phyloP scores from a whole-genome alignment of 2,797 vertebrate species.

The Spondyliosoma cantharus region DNA sequence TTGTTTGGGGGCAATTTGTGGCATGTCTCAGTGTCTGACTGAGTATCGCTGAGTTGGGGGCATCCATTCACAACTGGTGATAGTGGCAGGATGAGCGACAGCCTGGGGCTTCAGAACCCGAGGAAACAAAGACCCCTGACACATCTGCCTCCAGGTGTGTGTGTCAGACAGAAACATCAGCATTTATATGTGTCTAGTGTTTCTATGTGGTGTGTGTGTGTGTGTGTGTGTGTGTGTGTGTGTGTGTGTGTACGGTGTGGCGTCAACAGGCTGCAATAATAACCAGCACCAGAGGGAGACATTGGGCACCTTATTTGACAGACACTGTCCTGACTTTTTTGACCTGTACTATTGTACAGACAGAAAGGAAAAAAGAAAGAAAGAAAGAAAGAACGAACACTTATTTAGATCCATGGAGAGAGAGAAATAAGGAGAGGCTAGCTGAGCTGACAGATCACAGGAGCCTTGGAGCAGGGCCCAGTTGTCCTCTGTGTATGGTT shows the following conservation, averaged over 20 bases:
- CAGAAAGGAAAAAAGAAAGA: constrained; percentile 21
- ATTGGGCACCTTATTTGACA: constrained; percentile 62
- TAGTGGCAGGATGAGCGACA: constrained; percentile 64
- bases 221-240: constrained; percentile 4
- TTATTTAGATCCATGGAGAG: constrained; percentile 36
- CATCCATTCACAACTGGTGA: constrained; percentile 58
- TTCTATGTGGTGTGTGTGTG: constrained; percentile 17
- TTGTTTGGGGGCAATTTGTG: constrained; percentile 56
- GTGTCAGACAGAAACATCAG: constrained; percentile 40
- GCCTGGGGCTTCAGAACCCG: constrained; percentile 41
- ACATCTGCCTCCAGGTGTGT: constrained; percentile 65
- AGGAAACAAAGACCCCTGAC: constrained; percentile 70
- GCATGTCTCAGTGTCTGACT: constrained; percentile 41
- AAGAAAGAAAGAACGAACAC: constrained; percentile 16
- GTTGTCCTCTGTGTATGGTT: constrained; percentile 78
- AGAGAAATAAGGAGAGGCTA: constrained; percentile 57
- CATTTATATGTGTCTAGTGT: constrained; percentile 56
- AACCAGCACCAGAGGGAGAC: constrained; percentile 81
- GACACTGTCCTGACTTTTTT: constrained; percentile 45
- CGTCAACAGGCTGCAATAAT: constrained; percentile 71
- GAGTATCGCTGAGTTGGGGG: constrained; percentile 41
- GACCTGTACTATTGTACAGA: constrained; percentile 11
- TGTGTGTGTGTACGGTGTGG: constrained; percentile 19
- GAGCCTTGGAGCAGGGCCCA: constrained; percentile 74
- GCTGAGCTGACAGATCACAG: constrained; percentile 76